A percentile compares a stretch with the other conserved stretches of the same genome.
These are phyloP conservation scores for Athalia cordata DNA, from an alignment of 2,888 invertebrate genomes.

Conservation along the genomic window DNA sequence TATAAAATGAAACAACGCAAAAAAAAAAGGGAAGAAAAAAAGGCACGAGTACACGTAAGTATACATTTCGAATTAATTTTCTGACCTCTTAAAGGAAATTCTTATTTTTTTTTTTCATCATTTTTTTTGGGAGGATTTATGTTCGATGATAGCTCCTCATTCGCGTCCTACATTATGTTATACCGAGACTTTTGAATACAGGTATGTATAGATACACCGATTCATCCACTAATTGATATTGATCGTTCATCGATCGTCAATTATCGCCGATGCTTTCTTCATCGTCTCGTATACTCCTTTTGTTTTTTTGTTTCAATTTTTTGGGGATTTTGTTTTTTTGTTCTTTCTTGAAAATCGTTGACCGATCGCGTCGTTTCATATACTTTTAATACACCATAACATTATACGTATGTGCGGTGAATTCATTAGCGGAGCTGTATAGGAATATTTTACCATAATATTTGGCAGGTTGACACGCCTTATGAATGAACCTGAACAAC, in stretches of 20 bases:
- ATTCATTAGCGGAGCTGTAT: conserved; percentile 60
- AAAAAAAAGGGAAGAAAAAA: conserved; percentile 51
- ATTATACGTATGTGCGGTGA: conserved; percentile 42
- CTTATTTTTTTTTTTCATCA: no score
- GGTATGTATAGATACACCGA: no score
- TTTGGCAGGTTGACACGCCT: conserved; percentile 70
- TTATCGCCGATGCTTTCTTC: no score
- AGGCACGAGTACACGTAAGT: background rate
- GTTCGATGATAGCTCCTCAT: no score
- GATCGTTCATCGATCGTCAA: no score
- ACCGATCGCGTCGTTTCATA: background rate
- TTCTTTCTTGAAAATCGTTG: conserved; percentile 6
- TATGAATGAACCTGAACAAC: conserved; percentile 53
- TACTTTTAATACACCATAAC: background rate
- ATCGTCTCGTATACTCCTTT: background rate
- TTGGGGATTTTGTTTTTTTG: background rate
- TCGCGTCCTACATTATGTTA: no score
- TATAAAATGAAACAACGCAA: conserved; percentile 30
- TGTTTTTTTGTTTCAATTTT: background rate
- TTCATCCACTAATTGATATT: no score
- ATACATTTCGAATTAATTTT: conserved; percentile 67
- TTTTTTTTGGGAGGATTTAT: no score
- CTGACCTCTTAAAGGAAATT: conserved; percentile 59
- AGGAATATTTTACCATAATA: conserved; percentile 70
- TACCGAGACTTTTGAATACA: no score